Conservation (phyloP, 2,113 vertebrate genomes). For the Otus sunia region DNA sequence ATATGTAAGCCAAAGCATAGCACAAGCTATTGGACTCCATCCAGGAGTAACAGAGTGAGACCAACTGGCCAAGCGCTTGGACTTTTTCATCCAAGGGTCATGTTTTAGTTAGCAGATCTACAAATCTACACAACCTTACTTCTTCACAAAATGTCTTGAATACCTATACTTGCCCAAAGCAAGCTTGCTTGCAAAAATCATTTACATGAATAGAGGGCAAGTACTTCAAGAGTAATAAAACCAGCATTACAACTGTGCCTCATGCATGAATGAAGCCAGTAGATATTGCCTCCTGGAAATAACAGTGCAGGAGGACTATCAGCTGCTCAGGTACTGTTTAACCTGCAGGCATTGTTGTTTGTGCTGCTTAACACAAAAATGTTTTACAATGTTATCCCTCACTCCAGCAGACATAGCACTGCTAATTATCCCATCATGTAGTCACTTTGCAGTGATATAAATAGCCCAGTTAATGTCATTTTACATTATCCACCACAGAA, state of each 20-base stretch:
- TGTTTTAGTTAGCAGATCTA: neutral
- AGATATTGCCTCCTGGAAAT: neutral
- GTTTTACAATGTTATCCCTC: neutral
- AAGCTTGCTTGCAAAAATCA: neutral
- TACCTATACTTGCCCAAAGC: neutral
- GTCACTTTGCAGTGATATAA: conserved; percentile 31
- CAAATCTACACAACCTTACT: neutral
- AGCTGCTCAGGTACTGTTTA: conserved; percentile 5
- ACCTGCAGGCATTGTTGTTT: conserved; percentile 24
- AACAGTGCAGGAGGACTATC: neutral
- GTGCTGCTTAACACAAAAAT: conserved; percentile 8
- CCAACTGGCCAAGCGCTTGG: neutral
- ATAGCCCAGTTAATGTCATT: conserved; percentile 33
- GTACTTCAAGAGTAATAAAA: neutral
- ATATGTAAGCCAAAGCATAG: neutral
- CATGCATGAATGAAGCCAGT: neutral
- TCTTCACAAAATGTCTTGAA: neutral
- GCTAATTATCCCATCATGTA: conserved; percentile 51
- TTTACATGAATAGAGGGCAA: neutral
- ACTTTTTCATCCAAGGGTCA: neutral
- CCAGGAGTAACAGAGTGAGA: neutral
- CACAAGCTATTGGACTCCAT: neutral
- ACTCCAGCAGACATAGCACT: neutral
- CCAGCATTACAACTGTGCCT: neutral
- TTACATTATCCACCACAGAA: conserved; percentile 11